These are phyloP conservation scores for Melanotus villosus DNA, from an alignment of 2,888 invertebrate genomes.

Conservation along the genomic window DNA sequence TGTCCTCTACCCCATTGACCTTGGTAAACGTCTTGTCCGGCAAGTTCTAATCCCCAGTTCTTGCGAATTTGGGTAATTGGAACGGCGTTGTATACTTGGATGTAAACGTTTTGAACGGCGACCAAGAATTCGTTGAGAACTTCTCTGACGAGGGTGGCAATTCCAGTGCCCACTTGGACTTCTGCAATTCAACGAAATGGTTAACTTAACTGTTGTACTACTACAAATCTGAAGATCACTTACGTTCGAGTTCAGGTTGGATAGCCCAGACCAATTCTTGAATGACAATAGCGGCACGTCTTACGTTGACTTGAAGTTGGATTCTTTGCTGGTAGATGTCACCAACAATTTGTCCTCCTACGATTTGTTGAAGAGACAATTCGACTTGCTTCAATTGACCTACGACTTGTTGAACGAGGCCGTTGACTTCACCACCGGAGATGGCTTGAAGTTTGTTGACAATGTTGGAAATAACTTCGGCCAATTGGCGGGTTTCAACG, in stretches of 20 bases:
- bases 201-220: neutral
- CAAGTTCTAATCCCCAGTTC: neutral
- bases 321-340: neutral
- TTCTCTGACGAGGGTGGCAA: slow-evolving; percentile 16
- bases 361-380: slow-evolving; percentile 5
- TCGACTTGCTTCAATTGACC: slow-evolving; percentile 30
- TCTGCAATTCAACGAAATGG: neutral
- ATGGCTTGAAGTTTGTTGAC: slow-evolving; percentile 19
- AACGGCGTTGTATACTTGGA: slow-evolving; percentile 19
- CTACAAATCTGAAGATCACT: neutral
- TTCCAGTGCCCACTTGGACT: slow-evolving; percentile 4
- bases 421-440: slow-evolving; percentile 1
- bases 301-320: neutral
- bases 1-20: neutral
- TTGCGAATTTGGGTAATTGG: neutral
- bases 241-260: slow-evolving; percentile 13
- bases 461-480: slow-evolving; percentile 19
- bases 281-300: slow-evolving; percentile 14
- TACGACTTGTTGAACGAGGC: slow-evolving; percentile 11
- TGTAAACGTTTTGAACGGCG: slow-evolving; percentile 23
- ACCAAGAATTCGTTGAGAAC: slow-evolving; percentile 17
- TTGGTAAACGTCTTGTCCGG: neutral
- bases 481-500: slow-evolving; percentile 29
- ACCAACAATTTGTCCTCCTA: neutral
- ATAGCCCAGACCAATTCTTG: slow-evolving; percentile 23